These are phyloP conservation scores for Spea bombifrons DNA, from an alignment of 2,113 vertebrate genomes.

Conservation along the genomic window DNA sequence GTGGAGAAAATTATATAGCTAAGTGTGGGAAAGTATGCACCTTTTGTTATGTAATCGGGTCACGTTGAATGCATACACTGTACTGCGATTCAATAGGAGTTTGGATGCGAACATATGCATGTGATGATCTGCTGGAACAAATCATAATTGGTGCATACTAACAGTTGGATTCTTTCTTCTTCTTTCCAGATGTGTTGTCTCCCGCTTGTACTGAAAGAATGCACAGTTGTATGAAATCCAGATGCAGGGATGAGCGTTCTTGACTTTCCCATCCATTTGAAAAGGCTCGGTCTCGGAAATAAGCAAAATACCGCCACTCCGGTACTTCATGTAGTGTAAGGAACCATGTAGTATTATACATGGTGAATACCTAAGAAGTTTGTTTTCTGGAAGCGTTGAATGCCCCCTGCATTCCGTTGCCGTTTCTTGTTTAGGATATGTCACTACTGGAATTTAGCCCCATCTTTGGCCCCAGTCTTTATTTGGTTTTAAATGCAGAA, in stretches of 20 bases:
- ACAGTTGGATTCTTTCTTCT: conserved; percentile 53
- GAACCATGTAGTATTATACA: conserved; percentile 46
- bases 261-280: conserved; percentile 54
- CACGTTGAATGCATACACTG: too few relatives aligned
- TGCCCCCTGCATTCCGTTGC: neutral
- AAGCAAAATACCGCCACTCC: conserved; percentile 39
- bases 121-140: conserved; percentile 47
- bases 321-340: conserved; percentile 51
- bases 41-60: too few relatives aligned
- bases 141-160: conserved; percentile 52
- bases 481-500: conserved; percentile 44
- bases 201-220: conserved; percentile 50
- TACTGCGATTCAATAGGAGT: neutral
- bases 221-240: conserved; percentile 52
- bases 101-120: neutral
- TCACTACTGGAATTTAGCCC: conserved; percentile 47
- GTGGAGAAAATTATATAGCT: too few relatives aligned
- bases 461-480: neutral
- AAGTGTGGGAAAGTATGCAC: too few relatives aligned
- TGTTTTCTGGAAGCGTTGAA: conserved; percentile 42
- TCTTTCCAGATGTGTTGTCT: conserved; percentile 65
- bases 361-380: conserved; percentile 42
- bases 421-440: conserved; percentile 20
- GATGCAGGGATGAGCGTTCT: conserved; percentile 60
- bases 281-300: conserved; percentile 49